Percentiles rank a stretch among this genome's conserved stretches.
Evolutionary conservation across 2,888 invertebrate genomes (phyloP).

Genomic region (Celastrina argiolus): DNA sequence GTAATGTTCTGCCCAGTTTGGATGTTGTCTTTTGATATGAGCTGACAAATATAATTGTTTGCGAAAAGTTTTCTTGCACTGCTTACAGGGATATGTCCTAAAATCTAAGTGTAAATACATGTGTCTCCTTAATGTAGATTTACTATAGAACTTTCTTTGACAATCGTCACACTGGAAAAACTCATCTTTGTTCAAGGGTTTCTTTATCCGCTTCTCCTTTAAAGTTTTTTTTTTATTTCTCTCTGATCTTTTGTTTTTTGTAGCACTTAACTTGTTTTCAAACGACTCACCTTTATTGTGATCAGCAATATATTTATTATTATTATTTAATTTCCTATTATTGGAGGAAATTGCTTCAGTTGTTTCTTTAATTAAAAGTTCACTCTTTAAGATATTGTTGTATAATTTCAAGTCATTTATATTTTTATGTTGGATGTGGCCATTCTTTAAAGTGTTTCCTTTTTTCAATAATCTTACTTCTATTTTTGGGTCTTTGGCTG

Average conservation of each 20-base stretch:
- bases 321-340: slow-evolving; percentile 59
- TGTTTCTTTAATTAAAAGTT: slow-evolving; percentile 52
- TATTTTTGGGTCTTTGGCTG: slow-evolving; percentile 29
- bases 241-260: slow-evolving; percentile 8
- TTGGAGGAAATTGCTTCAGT: slow-evolving; percentile 25
- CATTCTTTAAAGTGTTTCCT: slow-evolving; percentile 43
- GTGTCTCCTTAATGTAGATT: slow-evolving; percentile 83
- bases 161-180: slow-evolving; percentile 78
- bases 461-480: slow-evolving; percentile 29
- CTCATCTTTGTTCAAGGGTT: slow-evolving; percentile 20
- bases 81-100: slow-evolving; percentile 79
- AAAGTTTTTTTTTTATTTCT: slow-evolving; percentile 16
- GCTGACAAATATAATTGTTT: slow-evolving; percentile 81
- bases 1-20: slow-evolving; percentile 68
- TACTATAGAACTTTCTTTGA: slow-evolving; percentile 79
- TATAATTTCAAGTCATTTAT: slow-evolving; percentile 47
- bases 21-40: slow-evolving; percentile 79
- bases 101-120: slow-evolving; percentile 81
- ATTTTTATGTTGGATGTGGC: slow-evolving; percentile 38
- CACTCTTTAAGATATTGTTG: slow-evolving; percentile 57
- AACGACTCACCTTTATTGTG: slow-evolving; percentile 38
- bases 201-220: slow-evolving; percentile 10
- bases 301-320: slow-evolving; percentile 58
- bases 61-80: slow-evolving; percentile 81
- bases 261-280: background rate